phyloP scores from a whole-genome alignment of 2,888 invertebrate genomes.

The Papilio protenor region DNA sequence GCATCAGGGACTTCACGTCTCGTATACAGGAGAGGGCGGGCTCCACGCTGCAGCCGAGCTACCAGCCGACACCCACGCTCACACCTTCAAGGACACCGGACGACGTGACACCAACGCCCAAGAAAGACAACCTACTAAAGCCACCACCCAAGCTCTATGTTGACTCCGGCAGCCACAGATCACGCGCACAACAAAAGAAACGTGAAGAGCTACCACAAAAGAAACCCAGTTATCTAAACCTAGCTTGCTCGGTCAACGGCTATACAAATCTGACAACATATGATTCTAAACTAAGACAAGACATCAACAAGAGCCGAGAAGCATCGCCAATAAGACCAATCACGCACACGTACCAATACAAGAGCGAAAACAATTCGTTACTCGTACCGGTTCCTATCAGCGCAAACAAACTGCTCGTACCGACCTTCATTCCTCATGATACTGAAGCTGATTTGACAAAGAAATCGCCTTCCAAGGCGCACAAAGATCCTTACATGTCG shows the following conservation, averaged over 20 bases:
- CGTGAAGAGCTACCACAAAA: constrained; percentile 81
- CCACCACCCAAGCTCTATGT: constrained; percentile 75
- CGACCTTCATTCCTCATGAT: constrained; percentile 82
- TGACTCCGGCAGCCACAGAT: constrained; percentile 72
- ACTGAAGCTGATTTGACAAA: constrained; percentile 76
- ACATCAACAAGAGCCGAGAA: constrained; percentile 88
- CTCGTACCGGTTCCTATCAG: constrained; percentile 79
- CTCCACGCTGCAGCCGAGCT: constrained; percentile 64
- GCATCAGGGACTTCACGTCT: constrained; percentile 84
- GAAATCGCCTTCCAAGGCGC: constrained; percentile 82
- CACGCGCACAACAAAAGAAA: constrained; percentile 72
- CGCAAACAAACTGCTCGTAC: constrained; percentile 83
- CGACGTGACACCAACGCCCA: constrained; percentile 61
- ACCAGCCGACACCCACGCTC: constrained; percentile 60
- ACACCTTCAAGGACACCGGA: constrained; percentile 63
- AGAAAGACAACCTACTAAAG: constrained; percentile 69
- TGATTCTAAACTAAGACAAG: constrained; percentile 91
- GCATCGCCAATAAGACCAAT: constrained; percentile 88
- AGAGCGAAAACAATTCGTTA: constrained; percentile 74
- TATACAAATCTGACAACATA: constrained; percentile 94
- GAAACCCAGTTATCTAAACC: constrained; percentile 94
- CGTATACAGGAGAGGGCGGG: constrained; percentile 83
- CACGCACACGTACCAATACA: constrained; percentile 78
- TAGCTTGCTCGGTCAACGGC: constrained; percentile 96
- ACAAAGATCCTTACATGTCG: constrained; percentile 75